These are phyloP conservation scores for Brachionus calyciflorus DNA, from an alignment of 1,140 invertebrate genomes.

Conservation along the genomic window DNA sequence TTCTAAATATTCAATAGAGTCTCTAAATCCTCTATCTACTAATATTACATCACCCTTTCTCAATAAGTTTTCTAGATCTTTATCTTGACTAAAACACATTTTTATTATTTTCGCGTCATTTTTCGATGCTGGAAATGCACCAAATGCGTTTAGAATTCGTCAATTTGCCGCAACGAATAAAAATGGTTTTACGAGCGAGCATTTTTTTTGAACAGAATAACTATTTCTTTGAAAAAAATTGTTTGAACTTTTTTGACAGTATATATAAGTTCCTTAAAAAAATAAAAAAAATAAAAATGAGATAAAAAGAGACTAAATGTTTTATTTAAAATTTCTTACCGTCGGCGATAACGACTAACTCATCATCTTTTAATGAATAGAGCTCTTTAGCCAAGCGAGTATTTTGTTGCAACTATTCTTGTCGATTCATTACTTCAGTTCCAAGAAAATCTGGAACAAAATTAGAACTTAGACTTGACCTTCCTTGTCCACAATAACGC, in stretches of 20 bases:
- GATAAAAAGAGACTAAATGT: not conserved
- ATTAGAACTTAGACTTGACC: too few species aligned
- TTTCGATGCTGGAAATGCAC: not conserved
- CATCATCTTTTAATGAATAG: too few species aligned
- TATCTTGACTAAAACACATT: not conserved
- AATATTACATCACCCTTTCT: constrained; percentile 9
- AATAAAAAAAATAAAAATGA: not conserved
- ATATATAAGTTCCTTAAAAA: not conserved
- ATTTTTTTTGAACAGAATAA: not conserved
- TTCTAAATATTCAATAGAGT: not conserved
- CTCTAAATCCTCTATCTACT: constrained; percentile 4
- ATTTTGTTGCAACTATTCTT: too few species aligned
- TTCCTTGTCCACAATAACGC: too few species aligned
- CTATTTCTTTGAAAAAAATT: not conserved
- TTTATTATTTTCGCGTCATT: not conserved
- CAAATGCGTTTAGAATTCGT: not conserved
- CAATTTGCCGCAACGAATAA: not conserved
- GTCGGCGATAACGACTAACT: too few species aligned
- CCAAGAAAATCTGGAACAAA: too few species aligned
- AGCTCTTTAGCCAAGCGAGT: too few species aligned
- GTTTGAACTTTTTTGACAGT: not conserved
- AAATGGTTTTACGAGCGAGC: not conserved
- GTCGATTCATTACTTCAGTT: too few species aligned
- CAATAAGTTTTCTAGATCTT: not conserved
- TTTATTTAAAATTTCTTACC: too few species aligned